phyloP scores from a whole-genome alignment of 2,888 invertebrate genomes.

The Tromatobia lineatoria region DNA sequence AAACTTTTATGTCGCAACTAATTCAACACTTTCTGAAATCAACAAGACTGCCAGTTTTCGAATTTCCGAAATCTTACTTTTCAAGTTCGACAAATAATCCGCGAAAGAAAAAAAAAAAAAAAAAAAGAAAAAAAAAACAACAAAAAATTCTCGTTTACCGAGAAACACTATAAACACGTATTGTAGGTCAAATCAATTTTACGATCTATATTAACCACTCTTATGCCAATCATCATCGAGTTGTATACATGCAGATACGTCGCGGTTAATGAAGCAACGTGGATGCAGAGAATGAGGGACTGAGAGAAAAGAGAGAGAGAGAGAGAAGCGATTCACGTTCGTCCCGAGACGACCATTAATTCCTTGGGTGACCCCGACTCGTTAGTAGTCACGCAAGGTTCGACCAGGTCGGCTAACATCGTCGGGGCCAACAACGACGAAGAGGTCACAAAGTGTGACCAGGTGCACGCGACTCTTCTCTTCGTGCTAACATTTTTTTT shows the following conservation, averaged over 20 bases:
- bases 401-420: slow-evolving; percentile 58
- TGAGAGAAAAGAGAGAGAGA: slow-evolving; percentile 9
- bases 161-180: neutral
- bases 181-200: neutral
- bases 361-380: slow-evolving; percentile 58
- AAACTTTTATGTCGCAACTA: too few species aligned
- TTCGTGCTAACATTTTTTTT: slow-evolving; percentile 51
- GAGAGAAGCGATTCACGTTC: slow-evolving; percentile 38
- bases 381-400: slow-evolving; percentile 66
- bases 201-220: neutral
- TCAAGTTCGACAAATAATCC: too few species aligned
- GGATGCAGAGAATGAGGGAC: slow-evolving; percentile 6
- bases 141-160: neutral
- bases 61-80: too few species aligned
- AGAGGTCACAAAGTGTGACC: slow-evolving; percentile 57
- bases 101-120: neutral
- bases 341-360: slow-evolving; percentile 63
- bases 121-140: neutral
- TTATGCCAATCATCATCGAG: neutral
- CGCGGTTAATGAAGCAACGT: slow-evolving; percentile 31
- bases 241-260: neutral
- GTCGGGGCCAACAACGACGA: slow-evolving; percentile 48
- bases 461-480: slow-evolving; percentile 56
- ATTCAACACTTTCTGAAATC: too few species aligned
- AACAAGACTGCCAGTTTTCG: too few species aligned